phyloP scores from a whole-genome alignment of 2,113 vertebrate genomes.

The Oreocharis arfaki region DNA sequence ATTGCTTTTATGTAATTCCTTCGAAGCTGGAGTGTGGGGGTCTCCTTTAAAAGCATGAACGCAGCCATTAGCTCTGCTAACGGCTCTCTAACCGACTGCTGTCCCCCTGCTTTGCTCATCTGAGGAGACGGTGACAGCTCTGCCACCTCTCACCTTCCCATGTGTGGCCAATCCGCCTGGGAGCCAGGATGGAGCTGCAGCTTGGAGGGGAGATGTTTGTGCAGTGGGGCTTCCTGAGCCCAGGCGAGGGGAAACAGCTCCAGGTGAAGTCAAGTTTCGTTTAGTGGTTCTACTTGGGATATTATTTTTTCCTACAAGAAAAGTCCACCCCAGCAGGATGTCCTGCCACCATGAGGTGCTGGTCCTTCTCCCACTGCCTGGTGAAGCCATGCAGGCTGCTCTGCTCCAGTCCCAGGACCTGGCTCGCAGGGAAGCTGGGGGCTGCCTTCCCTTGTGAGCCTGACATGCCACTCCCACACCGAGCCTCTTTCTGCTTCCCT shows the following conservation, averaged over 20 bases:
- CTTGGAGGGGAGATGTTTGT: background rate
- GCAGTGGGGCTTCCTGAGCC: background rate
- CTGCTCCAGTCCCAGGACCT: background rate
- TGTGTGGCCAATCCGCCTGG: background rate
- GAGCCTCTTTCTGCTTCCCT: background rate
- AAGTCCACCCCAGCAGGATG: background rate
- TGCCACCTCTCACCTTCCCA: background rate
- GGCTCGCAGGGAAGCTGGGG: background rate
- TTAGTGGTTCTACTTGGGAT: background rate
- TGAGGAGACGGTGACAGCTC: fast-evolving
- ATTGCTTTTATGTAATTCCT: background rate
- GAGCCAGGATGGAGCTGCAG: background rate
- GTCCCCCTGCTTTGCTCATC: background rate
- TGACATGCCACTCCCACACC: fast-evolving
- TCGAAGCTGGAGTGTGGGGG: background rate
- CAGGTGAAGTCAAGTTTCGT: background rate
- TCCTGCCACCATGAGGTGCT: background rate
- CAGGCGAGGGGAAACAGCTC: background rate
- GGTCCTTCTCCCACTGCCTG: background rate
- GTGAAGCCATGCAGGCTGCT: background rate
- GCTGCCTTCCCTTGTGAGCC: background rate
- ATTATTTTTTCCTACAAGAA: background rate
- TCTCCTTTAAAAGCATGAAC: background rate
- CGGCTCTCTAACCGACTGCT: fast-evolving
- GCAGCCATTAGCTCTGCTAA: background rate